These are phyloP conservation scores for Cirrhinus molitorella DNA, from an alignment of 2,797 vertebrate species.

Conservation along the genomic window DNA sequence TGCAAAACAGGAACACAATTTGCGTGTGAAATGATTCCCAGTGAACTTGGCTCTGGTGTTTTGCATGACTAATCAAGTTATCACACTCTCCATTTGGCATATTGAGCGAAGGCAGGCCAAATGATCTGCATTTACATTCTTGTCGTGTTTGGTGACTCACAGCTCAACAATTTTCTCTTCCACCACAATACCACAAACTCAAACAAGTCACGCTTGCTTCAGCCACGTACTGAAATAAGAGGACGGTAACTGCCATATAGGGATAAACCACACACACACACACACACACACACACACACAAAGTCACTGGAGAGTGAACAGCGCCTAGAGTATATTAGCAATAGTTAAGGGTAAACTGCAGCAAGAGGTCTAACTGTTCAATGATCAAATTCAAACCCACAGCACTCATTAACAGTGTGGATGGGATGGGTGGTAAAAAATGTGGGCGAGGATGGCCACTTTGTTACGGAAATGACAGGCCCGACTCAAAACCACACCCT, in stretches of 20 bases:
- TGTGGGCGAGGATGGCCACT: neutral
- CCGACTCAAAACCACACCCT: constrained; percentile 50
- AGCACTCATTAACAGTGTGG: constrained; percentile 45
- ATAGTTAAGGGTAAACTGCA: constrained; percentile 37
- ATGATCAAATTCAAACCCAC: constrained; percentile 22
- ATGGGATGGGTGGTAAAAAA: constrained; percentile 29
- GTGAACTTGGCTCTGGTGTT: constrained; percentile 27
- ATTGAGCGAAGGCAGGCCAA: constrained; percentile 27
- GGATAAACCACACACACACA: neutral
- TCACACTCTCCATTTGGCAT: constrained; percentile 32
- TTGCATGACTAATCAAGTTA: constrained; percentile 44
- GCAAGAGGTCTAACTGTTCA: neutral
- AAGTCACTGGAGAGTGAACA: neutral
- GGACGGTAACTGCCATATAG: neutral
- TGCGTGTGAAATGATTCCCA: constrained; percentile 41
- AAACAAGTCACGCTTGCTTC: constrained; percentile 12
- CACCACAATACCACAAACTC: neutral
- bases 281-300: neutral
- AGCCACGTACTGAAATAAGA: neutral
- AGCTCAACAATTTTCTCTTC: constrained; percentile 29
- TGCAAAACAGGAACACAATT: constrained; percentile 30
- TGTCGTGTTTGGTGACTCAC: constrained; percentile 27
- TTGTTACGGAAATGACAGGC: constrained; percentile 46
- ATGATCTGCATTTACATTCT: constrained; percentile 23
- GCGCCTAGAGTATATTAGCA: constrained; percentile 38